Conservation (phyloP, 2,888 invertebrate species). For the Girardia tigrina region DNA sequence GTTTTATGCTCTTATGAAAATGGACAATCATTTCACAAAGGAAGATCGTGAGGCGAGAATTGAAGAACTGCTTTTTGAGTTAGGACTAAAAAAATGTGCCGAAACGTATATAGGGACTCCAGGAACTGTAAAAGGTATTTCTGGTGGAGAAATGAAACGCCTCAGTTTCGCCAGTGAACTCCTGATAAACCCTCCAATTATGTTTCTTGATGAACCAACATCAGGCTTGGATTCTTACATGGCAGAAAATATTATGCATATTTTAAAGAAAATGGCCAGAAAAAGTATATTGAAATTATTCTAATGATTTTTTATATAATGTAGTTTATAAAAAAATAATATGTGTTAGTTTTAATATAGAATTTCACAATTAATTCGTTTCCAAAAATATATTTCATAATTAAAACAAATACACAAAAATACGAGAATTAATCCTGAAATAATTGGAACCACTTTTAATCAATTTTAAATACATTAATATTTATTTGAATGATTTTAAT, state of each 20-base stretch:
- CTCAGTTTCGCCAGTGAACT: slow-evolving; percentile 82
- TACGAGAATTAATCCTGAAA: too few species aligned
- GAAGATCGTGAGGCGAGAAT: slow-evolving; percentile 59
- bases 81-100: slow-evolving; percentile 68
- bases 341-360: too few species aligned
- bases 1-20: slow-evolving; percentile 67
- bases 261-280: slow-evolving; percentile 21
- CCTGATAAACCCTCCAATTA: slow-evolving; percentile 34
- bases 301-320: slow-evolving; percentile 81
- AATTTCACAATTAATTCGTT: too few species aligned
- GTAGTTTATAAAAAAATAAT: too few species aligned
- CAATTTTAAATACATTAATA: too few species aligned
- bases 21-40: slow-evolving; percentile 60
- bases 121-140: slow-evolving; percentile 68
- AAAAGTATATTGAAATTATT: slow-evolving; percentile 55
- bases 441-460: too few species aligned
- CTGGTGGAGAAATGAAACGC: slow-evolving; percentile 86
- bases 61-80: slow-evolving; percentile 59
- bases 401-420: too few species aligned
- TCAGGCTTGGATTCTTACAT: slow-evolving; percentile 35
- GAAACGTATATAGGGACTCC: slow-evolving; percentile 71
- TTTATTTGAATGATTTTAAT: too few species aligned
- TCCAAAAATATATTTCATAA: too few species aligned
- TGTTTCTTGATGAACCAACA: slow-evolving; percentile 36
- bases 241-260: slow-evolving; percentile 36